These are phyloP conservation scores for Ferrisia virgata DNA, from an alignment of 2,888 invertebrate genomes.

Conservation along the genomic window DNA sequence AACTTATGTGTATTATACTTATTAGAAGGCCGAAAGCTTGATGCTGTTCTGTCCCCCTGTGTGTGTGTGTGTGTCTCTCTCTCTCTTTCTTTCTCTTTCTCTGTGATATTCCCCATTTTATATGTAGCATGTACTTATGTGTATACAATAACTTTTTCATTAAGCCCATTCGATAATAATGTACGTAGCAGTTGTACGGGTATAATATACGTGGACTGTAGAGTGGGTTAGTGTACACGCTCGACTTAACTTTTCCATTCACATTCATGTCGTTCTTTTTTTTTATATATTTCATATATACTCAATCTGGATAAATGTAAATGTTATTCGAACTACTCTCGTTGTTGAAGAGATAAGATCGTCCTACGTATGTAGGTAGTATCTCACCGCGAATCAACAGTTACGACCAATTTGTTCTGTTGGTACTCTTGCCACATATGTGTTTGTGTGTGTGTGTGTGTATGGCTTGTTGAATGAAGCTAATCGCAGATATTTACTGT, in stretches of 20 bases:
- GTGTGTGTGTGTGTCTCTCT: no score
- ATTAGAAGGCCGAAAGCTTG: background rate
- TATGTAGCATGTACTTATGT: background rate
- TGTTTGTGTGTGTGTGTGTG: no score
- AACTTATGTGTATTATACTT: no score
- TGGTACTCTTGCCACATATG: background rate
- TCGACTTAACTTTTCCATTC: background rate
- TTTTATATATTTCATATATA: background rate
- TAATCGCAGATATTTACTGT: background rate
- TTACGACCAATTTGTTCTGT: background rate
- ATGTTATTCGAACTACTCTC: conserved; percentile 23
- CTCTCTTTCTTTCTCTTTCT: no score
- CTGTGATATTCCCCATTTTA: no score
- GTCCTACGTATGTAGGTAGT: background rate
- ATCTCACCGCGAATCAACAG: background rate
- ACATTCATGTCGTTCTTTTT: background rate
- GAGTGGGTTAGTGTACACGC: no score
- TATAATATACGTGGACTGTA: no score
- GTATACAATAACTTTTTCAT: background rate
- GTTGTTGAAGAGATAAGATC: background rate
- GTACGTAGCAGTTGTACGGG: no score
- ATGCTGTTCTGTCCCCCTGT: background rate
- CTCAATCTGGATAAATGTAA: conserved; percentile 7
- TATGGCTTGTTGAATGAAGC: background rate
- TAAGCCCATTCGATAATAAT: conserved; percentile 1